These are phyloP conservation scores for Cheilosia vernalis DNA, from an alignment of 2,888 invertebrate genomes.

Conservation along the genomic window DNA sequence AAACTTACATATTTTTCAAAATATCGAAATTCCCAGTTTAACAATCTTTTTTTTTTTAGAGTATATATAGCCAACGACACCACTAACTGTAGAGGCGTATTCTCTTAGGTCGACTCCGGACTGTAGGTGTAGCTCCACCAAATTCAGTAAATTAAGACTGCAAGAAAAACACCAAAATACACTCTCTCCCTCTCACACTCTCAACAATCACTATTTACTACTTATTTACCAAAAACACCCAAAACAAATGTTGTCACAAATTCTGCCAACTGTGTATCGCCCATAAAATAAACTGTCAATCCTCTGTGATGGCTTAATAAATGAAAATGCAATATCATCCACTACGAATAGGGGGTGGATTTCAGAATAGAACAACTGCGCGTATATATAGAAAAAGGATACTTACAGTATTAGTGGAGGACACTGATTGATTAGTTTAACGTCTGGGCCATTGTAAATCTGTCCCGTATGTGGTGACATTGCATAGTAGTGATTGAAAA, in stretches of 20 bases:
- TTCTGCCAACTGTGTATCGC: background rate
- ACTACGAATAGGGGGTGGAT: background rate
- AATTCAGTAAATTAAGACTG: no score
- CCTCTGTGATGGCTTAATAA: conserved; percentile 32
- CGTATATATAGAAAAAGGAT: background rate
- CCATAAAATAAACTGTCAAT: conserved; percentile 39
- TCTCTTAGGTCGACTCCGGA: background rate
- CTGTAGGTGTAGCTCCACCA: no score
- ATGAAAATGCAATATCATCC: conserved; percentile 43
- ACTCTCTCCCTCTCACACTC: no score
- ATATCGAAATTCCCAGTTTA: no score
- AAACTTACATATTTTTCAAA: no score
- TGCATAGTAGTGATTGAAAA: conserved; percentile 37
- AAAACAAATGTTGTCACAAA: background rate
- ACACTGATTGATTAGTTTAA: conserved; percentile 62
- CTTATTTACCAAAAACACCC: no score
- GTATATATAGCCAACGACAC: no score
- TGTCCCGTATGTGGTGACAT: conserved; percentile 39
- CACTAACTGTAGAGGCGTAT: no score
- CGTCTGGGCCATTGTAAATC: conserved; percentile 25
- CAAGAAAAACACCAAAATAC: no score
- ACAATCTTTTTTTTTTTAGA: no score
- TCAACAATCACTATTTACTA: no score
- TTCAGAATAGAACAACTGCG: conserved; percentile 33
- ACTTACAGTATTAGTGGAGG: conserved; percentile 27